These are phyloP conservation scores for Eulithis testata DNA, from an alignment of 2,888 invertebrate genomes.

Conservation along the genomic window DNA sequence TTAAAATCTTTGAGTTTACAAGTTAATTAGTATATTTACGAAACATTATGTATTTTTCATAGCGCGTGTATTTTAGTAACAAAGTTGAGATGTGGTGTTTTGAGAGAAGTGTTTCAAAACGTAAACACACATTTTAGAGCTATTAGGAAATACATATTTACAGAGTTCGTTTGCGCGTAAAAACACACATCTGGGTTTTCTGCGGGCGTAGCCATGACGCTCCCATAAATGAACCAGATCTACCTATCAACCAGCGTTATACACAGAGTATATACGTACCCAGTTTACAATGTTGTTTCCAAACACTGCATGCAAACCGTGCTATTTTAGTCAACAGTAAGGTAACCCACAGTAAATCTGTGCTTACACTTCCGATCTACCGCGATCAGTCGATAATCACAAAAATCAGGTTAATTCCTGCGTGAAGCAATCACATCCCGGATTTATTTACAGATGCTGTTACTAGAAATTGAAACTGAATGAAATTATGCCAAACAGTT, in stretches of 20 bases:
- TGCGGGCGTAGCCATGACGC: slow-evolving; percentile 36
- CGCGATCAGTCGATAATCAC: slow-evolving; percentile 63
- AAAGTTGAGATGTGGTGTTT: background rate
- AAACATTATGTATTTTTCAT: background rate
- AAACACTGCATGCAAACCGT: slow-evolving; percentile 50
- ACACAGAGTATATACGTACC: slow-evolving; percentile 43
- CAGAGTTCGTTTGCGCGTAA: slow-evolving; percentile 27
- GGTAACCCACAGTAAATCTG: slow-evolving; percentile 35
- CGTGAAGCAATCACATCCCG: slow-evolving; percentile 45
- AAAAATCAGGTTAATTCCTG: slow-evolving; percentile 78
- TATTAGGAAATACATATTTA: slow-evolving; percentile 27
- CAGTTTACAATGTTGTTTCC: slow-evolving; percentile 54
- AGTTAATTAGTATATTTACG: background rate
- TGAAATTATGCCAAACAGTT: slow-evolving; percentile 21
- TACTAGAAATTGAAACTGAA: slow-evolving; percentile 43
- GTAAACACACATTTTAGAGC: slow-evolving; percentile 8
- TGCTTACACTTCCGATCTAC: slow-evolving; percentile 57
- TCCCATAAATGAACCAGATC: slow-evolving; percentile 41
- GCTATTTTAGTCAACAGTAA: slow-evolving; percentile 57
- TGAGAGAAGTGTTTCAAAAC: slow-evolving; percentile 10
- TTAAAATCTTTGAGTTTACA: background rate
- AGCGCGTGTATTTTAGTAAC: slow-evolving; percentile 8
- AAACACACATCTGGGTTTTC: slow-evolving; percentile 43
- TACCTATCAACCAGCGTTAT: slow-evolving; percentile 22
- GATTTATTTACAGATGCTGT: slow-evolving; percentile 63